Conservation (phyloP, 2,113 vertebrate species). For the Tyto alba region DNA sequence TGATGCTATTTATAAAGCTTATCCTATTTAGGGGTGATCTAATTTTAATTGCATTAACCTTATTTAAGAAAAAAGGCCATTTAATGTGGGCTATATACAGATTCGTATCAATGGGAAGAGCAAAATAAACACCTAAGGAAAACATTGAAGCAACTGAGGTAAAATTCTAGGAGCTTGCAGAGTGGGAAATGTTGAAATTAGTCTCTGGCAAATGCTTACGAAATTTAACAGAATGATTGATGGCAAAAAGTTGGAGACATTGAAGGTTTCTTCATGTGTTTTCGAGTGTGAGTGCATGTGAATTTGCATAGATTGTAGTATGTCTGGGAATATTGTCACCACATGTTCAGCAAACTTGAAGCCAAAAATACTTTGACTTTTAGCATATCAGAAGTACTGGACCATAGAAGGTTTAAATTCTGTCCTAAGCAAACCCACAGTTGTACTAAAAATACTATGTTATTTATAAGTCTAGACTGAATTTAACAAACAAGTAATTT, state of each 20-base stretch:
- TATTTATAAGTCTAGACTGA: constrained; percentile 57
- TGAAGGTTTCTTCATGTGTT: background rate
- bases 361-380: constrained; percentile 47
- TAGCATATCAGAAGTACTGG: constrained; percentile 12
- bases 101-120: background rate
- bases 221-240: background rate
- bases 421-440: background rate
- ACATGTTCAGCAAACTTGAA: background rate
- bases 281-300: background rate
- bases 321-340: constrained; percentile 1
- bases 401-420: constrained; percentile 52
- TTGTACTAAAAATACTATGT: constrained; percentile 41
- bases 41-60: constrained; percentile 63
- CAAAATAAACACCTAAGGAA: constrained; percentile 30
- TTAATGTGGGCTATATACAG: constrained; percentile 3
- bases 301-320: background rate
- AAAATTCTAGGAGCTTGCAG: background rate
- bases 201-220: background rate
- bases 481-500: background rate
- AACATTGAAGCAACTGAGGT: background rate
- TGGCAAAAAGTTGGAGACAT: background rate
- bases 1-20: constrained; percentile 53
- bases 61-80: constrained; percentile 42
- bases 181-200: background rate
- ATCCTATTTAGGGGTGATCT: constrained; percentile 43